phyloP scores from a whole-genome alignment of 2,888 invertebrate species.

The Periphyllus acericola region DNA sequence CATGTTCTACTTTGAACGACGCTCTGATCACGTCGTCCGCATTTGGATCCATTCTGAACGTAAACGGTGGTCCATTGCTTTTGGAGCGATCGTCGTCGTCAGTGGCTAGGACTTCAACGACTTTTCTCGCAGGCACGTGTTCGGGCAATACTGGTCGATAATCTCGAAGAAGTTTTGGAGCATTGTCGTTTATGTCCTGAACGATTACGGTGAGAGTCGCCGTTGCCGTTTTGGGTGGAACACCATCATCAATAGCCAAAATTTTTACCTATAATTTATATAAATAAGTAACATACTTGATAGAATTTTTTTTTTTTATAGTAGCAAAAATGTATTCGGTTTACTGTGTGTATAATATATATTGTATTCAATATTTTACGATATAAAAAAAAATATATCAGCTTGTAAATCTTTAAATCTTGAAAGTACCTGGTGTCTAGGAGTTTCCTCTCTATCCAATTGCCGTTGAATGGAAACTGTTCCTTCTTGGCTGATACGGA shows the following conservation, averaged over 20 bases:
- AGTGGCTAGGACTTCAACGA: conserved; percentile 91
- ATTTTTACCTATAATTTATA: conserved; percentile 80
- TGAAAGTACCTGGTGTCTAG: conserved; percentile 80
- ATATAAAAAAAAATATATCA: no score
- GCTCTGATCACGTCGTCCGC: conserved; percentile 93
- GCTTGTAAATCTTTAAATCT: background rate
- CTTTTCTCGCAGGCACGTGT: conserved; percentile 90
- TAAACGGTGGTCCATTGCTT: conserved; percentile 96
- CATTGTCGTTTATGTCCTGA: conserved; percentile 94
- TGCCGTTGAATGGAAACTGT: conserved; percentile 93
- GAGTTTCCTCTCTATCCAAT: conserved; percentile 93
- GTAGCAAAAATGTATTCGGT: no score
- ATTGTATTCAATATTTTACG: background rate
- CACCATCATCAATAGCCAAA: conserved; percentile 92
- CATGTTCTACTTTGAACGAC: conserved; percentile 96
- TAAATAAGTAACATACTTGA: background rate
- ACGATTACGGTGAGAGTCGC: conserved; percentile 94
- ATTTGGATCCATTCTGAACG: conserved; percentile 91
- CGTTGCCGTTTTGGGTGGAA: conserved; percentile 92
- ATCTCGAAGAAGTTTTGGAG: conserved; percentile 91
- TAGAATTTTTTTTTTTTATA: background rate
- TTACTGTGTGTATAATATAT: background rate
- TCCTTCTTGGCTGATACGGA: conserved; percentile 93
- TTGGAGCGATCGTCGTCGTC: conserved; percentile 94
- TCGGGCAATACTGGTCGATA: conserved; percentile 93